phyloP scores from a whole-genome alignment of 30 jellyfish, hydroid and myxozoan species.

The Cassiopea andromeda region DNA sequence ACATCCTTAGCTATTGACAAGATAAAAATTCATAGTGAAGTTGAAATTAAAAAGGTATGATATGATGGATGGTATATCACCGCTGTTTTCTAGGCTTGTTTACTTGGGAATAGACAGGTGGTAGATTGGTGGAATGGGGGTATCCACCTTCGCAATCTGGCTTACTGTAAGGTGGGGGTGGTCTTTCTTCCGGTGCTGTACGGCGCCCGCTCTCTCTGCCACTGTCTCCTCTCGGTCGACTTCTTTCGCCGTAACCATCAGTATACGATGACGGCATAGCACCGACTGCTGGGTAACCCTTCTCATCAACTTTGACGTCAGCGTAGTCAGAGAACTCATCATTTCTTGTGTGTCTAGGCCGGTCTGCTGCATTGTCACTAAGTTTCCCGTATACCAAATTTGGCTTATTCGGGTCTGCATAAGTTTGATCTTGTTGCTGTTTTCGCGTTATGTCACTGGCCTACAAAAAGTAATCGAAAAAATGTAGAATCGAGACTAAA shows the following conservation, averaged over 20 bases:
- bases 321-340: slow-evolving; percentile 44
- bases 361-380: slow-evolving; percentile 30
- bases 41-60: no score
- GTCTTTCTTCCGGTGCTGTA: slow-evolving; percentile 36
- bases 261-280: slow-evolving; percentile 40
- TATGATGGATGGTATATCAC: not conserved
- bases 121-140: not conserved
- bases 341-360: slow-evolving; percentile 19
- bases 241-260: slow-evolving; percentile 57
- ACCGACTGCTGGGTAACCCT: slow-evolving; percentile 54
- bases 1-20: not conserved
- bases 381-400: slow-evolving; percentile 43
- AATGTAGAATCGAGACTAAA: not conserved
- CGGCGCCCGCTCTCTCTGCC: slow-evolving; percentile 51
- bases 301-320: slow-evolving; percentile 41
- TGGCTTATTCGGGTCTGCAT: slow-evolving; percentile 37
- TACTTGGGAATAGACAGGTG: slow-evolving; percentile 64
- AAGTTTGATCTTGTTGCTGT: slow-evolving; percentile 33
- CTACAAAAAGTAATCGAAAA: not conserved
- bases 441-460: not conserved
- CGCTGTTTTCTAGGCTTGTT: slow-evolving; percentile 57
- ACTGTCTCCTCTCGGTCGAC: slow-evolving; percentile 18
- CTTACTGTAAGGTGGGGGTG: slow-evolving; percentile 52
- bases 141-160: slow-evolving; percentile 36
- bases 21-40: not conserved